phyloP scores from a whole-genome alignment of 2,113 vertebrate species.

The Barnardius zonarius region DNA sequence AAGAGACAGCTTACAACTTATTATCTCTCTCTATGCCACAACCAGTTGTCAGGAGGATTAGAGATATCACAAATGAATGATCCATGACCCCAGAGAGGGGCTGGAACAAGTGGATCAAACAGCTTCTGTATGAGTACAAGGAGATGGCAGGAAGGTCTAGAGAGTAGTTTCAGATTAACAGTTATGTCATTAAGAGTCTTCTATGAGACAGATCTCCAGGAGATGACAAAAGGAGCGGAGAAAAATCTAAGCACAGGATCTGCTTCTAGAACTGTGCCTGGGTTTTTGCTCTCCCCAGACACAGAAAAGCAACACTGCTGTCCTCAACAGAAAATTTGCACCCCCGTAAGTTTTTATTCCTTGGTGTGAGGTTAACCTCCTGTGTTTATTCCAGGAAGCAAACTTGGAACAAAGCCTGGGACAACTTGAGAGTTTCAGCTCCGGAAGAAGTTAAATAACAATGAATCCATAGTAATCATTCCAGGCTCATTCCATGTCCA shows the following conservation, averaged over 20 bases:
- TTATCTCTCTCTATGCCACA: neutral
- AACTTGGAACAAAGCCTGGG: constrained; percentile 13
- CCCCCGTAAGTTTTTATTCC: neutral
- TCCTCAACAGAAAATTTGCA: neutral
- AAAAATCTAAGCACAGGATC: neutral
- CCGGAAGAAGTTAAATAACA: constrained; percentile 36
- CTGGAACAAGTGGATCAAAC: neutral
- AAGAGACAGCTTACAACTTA: neutral
- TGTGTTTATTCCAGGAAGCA: neutral
- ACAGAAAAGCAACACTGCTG: neutral
- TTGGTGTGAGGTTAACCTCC: neutral
- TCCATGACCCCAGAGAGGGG: neutral
- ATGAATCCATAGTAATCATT: neutral
- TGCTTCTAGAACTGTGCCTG: neutral
- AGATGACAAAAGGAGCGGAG: neutral
- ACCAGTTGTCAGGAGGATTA: neutral
- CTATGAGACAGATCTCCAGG: neutral
- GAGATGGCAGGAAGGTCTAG: neutral
- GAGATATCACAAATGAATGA: neutral
- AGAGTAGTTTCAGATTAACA: neutral
- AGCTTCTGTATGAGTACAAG: neutral
- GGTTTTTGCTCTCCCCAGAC: neutral
- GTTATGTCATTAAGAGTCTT: neutral
- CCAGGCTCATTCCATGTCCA: neutral
- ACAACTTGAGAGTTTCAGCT: neutral